Base-by-base conservation (phyloP, 2,888 invertebrate species). In the Ernsta delagoae region DNA sequence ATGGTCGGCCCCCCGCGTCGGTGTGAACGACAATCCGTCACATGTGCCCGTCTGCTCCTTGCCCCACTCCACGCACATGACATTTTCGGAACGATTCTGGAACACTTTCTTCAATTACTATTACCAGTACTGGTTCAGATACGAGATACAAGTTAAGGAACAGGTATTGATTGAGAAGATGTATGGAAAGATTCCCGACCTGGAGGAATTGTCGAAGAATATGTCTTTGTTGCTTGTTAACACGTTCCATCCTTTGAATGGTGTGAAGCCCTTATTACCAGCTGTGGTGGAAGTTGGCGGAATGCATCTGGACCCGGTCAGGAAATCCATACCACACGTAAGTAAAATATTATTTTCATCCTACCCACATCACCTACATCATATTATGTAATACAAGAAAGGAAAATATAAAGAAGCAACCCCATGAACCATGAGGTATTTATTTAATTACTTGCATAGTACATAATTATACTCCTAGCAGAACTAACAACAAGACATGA, bases 231-330 rank as follows among this genome's bases (percentile, higher is more conserved):
- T 95, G 72, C 77, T 96, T 48, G 85, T 94, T 5, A 96, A 96
- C 76, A 94, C 94, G 5, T 95, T 95, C 77, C 95, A 94, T 72
- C 92, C 94, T 0, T 77, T 96, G 53, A 94, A 94, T 69, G 95
- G 95, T 0, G 91, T 94, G 1, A 89, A 92, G 24, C 95, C 96
- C 0, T 76, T 88, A 3, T 77, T 94, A 0, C 94, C 95, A 0
- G 95, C 94, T 24, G 83, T 95, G 0, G 86, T 96, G 8, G 96
- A 95, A 86, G 92, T 95, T 9, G 95, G 95, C 7, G 96, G 96
- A 0, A 90, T 95, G 82, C 95, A 95, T 77, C 85, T 95, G 56
- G 86, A 86, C 43, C 80, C 84, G 3, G 77, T 77, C 3, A 81
- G 74, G 8, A 87, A 91, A 56, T 75, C 87, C 3, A 81, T 96